Evolutionary conservation across 2,113 vertebrate genomes (phyloP), one percentile per base, ranked within the genome.

Genomic region (Myocastor coypus): DNA sequence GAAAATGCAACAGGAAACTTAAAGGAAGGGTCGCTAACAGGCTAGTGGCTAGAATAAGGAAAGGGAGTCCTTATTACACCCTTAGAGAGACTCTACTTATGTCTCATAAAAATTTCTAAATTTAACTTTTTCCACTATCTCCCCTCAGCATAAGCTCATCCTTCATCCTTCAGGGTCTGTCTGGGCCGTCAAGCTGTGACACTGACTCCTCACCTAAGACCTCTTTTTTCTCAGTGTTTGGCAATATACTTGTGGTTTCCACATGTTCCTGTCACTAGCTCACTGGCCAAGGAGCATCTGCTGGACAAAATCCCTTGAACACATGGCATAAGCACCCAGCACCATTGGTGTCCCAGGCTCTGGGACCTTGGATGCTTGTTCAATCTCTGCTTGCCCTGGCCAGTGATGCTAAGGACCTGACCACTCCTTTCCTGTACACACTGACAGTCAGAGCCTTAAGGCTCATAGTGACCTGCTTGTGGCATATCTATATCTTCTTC

Each of bases 1-100:
- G 52, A 88, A 84, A 84, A 46, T 81, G 71, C 93, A 96, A 88
- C 11, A 42, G 10, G 19, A 26, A 59, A 1, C 55, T 78, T 81
- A 17, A 89, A 94, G 20, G 64, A 57, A 30, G 5, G 12, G 46
- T 9, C 73, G 88, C 59, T 55, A 52, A 83, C 2, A 80, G 68
- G 20, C 37, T 32, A 14, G 59, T 34, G 61, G 40, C 22, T 40
- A 78, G 73, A 80, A 73, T 26, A 83, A 82, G 84, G 71, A 59
- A 19, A 61, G 77, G 24, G 63, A 19, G 11, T n/a, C 46, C 9
- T 82, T 64, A 52, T 59, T 17, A 19, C n/a, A 8, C 63, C 6
- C 82, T 55, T 13, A 59, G 37, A 16, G 40, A 83, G 50, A 73
- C 34, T 78, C 66, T 92, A 42, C 28, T 59, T 66, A 55, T 30